Evolutionary conservation across 1,140 invertebrate genomes (phyloP), one percentile per base, ranked within the genome.

Genomic region (Drosophila rufa): DNA sequence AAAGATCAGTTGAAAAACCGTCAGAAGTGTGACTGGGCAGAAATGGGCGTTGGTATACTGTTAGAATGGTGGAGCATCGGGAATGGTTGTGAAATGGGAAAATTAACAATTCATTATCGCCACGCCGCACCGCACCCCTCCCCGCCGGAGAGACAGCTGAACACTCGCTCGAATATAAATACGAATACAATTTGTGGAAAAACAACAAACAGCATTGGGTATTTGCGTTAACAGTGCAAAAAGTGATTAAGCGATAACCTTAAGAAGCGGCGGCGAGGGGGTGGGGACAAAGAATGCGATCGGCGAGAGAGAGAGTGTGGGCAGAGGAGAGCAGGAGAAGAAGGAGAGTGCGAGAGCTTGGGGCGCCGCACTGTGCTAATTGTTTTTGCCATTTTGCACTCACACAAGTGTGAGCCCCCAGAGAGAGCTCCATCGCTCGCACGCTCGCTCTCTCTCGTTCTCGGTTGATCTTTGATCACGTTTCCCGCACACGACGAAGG

Each of bases 391-490:
- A 81, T 84, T 84, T 89, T 78, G 67, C 74, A 58, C 47, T 45
- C 56, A 45, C 27, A 64, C 40, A 9, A 17, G 14, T 25, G 33
- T 25, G 12, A 36, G 22, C 55, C 56, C 42, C 46, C 46, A 60
- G 36, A 73, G 65, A 61, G 40, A 68, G 60, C 62, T 56, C n/a
- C 11, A 5, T 0, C 27, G 27, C 11, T 0, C 27, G 27, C 11
- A 7, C 30, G 30, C 50, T 33, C 69, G 27, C 47, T 33, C 57
- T 36, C 61, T 33, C 61, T 22, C 59, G 53, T 14, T 43, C 75
- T 73, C 43, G 27, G 59, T 53, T 81, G 89, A 91, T 84, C 87
- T 91, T 87, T 87, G 89, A 91, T 91, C 89, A 91, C 89, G 89
- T 91, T 91, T 91, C 80, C 66, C 81, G 82, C 89, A 91, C 89